Evolutionary conservation across 1,140 invertebrate genomes (phyloP), one percentile per base, ranked within the genome.

Genomic region (Palaemon carinicauda): DNA sequence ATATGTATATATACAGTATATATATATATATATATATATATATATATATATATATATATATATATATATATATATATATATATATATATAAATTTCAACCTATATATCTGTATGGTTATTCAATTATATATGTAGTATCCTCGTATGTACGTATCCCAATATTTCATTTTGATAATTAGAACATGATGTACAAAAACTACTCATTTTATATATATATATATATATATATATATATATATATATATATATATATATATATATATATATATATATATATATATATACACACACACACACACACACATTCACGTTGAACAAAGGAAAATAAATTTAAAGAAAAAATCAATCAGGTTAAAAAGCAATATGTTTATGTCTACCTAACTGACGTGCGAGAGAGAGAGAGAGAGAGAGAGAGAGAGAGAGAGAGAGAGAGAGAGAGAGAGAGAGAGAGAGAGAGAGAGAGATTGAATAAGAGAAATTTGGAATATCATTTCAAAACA

Each of bases 241-340:
- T 65, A 65, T 65, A 65, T 65, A 65, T 65, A 65, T 65, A 65
- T 65, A 65, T 65, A 65, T 65, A 65, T 65, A 65, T 65, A 65
- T 19, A 65, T 65, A 65, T 65, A 65, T 65, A 21, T 21, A 65
- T 65, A 65, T 65, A 65, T 19, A 21, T 65, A 24, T 65, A 65
- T 1, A 65, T 19, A 24, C 5, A 5, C 19, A 4, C 5, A 19
- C 19, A 19, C 19, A 5, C 19, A 19, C 60, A 21, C 1, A 65
- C 5, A 19, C 19, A 65, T 3, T 1, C 14, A 0, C n/a, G 0
- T 65, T 12, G 21, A 4, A 19, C 1, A 60, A 60, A 60, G 2
- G 27, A 10, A 0, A 0, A 19, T 5, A 65, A 1, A 12, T n/a
- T 2, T 3, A 1, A 21, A 10, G 24, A 10, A 65, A 10, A 65